phyloP scores from a whole-genome alignment of 2,888 invertebrate genomes.

The Noctua janthe region DNA sequence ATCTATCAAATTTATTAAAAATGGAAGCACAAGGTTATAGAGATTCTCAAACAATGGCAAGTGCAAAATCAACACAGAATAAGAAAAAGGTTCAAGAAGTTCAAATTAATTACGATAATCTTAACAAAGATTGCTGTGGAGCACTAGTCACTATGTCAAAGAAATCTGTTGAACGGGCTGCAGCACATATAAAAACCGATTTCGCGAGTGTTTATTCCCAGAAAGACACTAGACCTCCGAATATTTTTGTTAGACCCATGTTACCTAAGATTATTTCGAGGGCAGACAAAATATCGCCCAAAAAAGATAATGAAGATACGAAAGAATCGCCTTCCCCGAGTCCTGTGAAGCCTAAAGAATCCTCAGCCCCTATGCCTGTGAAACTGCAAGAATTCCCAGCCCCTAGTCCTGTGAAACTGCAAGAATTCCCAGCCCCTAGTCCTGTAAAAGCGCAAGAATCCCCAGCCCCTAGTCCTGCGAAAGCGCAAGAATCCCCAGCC shows the following conservation, averaged over 20 bases:
- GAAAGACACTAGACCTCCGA: constrained; percentile 74
- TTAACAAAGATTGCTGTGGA: constrained; percentile 84
- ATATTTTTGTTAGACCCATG: constrained; percentile 84
- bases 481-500: background rate
- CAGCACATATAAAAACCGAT: constrained; percentile 80
- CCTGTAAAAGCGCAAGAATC: background rate
- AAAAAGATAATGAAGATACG: constrained; percentile 78
- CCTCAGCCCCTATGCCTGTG: constrained; percentile 92
- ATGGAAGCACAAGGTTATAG: constrained; percentile 88
- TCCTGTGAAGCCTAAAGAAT: constrained; percentile 94
- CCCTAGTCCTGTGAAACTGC: constrained; percentile 93
- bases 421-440: background rate
- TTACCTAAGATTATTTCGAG: constrained; percentile 78
- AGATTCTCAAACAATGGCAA: constrained; percentile 77
- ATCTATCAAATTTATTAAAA: constrained; percentile 91
- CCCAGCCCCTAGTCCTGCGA: background rate
- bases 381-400: constrained; percentile 91
- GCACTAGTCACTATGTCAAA: constrained; percentile 82
- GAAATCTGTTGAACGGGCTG: constrained; percentile 79
- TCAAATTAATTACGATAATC: constrained; percentile 74
- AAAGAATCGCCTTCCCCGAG: constrained; percentile 89
- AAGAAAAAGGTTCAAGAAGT: constrained; percentile 81
- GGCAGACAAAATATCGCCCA: constrained; percentile 83
- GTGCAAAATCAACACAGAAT: constrained; percentile 73
- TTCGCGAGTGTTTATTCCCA: constrained; percentile 69